Conservation (phyloP, 2,797 vertebrate species). For the Pseudochirops cupreus region DNA sequence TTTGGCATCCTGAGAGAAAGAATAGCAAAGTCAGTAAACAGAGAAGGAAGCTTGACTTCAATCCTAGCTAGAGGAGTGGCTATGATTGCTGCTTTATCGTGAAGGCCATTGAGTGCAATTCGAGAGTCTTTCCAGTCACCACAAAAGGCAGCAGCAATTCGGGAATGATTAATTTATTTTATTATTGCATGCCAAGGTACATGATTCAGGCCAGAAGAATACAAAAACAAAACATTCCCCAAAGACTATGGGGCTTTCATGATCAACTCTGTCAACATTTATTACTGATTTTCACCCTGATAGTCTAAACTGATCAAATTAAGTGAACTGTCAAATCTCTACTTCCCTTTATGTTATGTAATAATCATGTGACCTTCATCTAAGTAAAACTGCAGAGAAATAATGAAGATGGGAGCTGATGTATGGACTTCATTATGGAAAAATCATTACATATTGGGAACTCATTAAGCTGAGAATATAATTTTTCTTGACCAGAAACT, state of each 20-base stretch:
- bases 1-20: neutral
- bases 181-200: conserved; percentile 54
- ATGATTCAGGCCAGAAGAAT: conserved; percentile 42
- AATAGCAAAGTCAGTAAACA: neutral
- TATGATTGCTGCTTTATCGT: neutral
- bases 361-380: neutral
- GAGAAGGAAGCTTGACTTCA: neutral
- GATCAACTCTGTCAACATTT: neutral
- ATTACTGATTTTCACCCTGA: neutral
- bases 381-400: neutral
- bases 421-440: neutral
- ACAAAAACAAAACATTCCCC: conserved; percentile 43
- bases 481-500: neutral
- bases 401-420: neutral
- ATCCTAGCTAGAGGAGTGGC: neutral
- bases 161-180: conserved; percentile 53
- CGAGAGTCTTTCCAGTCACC: conserved; percentile 31
- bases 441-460: neutral
- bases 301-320: neutral
- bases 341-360: neutral
- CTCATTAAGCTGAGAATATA: neutral
- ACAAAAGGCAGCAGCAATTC: conserved; percentile 56
- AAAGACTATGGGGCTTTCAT: neutral
- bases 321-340: neutral
- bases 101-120: conserved; percentile 51